These are phyloP conservation scores for Mormyrus proboscirostris DNA, from an alignment of 2,797 vertebrate genomes.

Conservation along the genomic window DNA sequence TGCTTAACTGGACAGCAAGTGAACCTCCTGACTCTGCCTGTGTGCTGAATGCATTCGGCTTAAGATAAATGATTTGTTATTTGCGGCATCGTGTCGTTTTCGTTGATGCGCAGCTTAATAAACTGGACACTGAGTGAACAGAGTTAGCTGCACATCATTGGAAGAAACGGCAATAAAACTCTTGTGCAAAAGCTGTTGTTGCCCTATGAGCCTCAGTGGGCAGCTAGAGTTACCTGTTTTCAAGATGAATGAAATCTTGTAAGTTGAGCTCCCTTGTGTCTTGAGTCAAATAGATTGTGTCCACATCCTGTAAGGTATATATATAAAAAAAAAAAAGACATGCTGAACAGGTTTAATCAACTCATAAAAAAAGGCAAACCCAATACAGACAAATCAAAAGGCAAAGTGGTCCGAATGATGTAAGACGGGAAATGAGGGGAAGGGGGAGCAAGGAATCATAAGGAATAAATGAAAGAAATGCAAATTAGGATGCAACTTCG, in stretches of 20 bases:
- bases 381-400: background rate
- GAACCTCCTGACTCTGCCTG: background rate
- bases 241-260: constrained; percentile 92
- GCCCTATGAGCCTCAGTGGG: too few species aligned
- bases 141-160: background rate
- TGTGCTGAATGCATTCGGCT: background rate
- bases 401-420: background rate
- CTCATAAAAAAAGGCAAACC: background rate
- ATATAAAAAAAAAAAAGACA: background rate
- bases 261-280: constrained; percentile 88
- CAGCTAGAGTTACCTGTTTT: constrained; percentile 71
- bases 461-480: background rate
- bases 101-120: background rate
- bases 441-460: background rate
- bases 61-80: background rate
- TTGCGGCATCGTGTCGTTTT: background rate
- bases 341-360: constrained; percentile 3
- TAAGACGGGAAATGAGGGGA: background rate
- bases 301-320: constrained; percentile 73
- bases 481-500: background rate
- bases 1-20: background rate
- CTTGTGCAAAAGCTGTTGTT: background rate
- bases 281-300: constrained; percentile 93
- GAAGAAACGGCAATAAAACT: background rate
- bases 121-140: background rate